Evolutionary conservation across 2,797 vertebrate genomes (phyloP), one percentile per base, ranked within the genome.

Genomic region (Hydrocynus forskahlii): DNA sequence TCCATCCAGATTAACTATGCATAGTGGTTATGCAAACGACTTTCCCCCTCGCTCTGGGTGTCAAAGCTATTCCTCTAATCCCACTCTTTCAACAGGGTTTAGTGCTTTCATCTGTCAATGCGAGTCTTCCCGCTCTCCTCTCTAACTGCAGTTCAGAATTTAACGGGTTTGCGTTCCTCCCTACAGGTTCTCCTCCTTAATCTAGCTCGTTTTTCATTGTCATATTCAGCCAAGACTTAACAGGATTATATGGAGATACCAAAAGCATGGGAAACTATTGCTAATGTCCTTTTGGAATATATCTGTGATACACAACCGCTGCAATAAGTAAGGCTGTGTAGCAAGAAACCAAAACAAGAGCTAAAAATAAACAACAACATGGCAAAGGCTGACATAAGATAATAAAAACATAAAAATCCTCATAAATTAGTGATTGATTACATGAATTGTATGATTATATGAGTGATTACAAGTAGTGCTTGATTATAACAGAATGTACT

Each of bases 41-140:
- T 48, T 43, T 50, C 45, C 29, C n/a, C 23, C 45, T 48, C 25
- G 67, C 43, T 48, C 78, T 69, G 75, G 19, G 54, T 71, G 59
- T 68, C 64, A 25, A 70, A 67, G 38, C 81, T 75, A 78, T 88
- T 86, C 87, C 86, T 92, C 91, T 92, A 92, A 92, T 93, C 89
- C 91, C 88, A 85, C 88, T 91, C 91, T 92, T 93, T 94, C 94
- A 92, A 85, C 88, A 91, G 90, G 91, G 92, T 90, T 94, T 93
- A 93, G 92, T 90, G 88, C 88, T 90, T 92, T 94, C 92, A 94
- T 94, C 92, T 91, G 91, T 94, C 92, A 79, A 66, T 45, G 73
- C 19, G 8, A 60, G 57, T 43, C 68, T 68, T 54, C 64, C 29
- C 12, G 5, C n/a, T 62, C 50, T 48, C 25, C 55, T 43, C 21